phyloP scores from a whole-genome alignment of 2,888 invertebrate genomes.

The Zootermopsis nevadensis region DNA sequence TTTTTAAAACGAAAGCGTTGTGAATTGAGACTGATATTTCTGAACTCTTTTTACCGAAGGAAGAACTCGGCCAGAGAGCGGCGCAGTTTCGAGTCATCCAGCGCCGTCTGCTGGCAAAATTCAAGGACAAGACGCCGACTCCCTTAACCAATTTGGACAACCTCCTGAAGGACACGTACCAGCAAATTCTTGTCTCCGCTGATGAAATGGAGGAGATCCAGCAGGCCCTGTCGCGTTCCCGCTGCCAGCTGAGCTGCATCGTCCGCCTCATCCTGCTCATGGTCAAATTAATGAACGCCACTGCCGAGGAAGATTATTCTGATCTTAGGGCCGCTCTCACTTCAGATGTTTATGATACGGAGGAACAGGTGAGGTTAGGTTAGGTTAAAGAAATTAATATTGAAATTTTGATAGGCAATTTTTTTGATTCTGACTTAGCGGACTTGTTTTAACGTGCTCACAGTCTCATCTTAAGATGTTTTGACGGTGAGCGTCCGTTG shows the following conservation, averaged over 20 bases:
- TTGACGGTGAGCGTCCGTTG: too few relatives aligned
- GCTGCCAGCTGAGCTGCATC: constrained; percentile 60
- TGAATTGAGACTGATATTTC: too few relatives aligned
- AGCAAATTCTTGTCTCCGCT: constrained; percentile 68
- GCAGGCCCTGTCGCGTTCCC: constrained; percentile 53
- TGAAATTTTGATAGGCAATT: too few relatives aligned
- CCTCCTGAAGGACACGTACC: constrained; percentile 77
- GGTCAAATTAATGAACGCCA: constrained; percentile 53
- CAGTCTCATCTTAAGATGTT: too few relatives aligned
- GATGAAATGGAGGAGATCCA: constrained; percentile 65
- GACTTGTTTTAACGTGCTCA: too few relatives aligned
- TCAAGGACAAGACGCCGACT: constrained; percentile 82
- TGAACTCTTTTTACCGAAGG: too few relatives aligned
- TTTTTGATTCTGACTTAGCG: too few relatives aligned
- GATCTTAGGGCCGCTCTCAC: constrained; percentile 44
- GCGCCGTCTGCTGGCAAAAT: constrained; percentile 76
- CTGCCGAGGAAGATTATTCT: constrained; percentile 36
- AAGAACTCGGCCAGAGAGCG: constrained; percentile 66
- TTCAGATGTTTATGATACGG: constrained; percentile 32
- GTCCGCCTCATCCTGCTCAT: constrained; percentile 61
- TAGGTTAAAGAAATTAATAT: too few relatives aligned
- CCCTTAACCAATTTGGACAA: constrained; percentile 78
- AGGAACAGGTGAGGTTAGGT: constrained; percentile 50
- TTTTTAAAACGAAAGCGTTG: too few relatives aligned
- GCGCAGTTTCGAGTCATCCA: constrained; percentile 83